Conservation (phyloP, 1,140 invertebrate species). For the Rhopalosiphum padi region DNA sequence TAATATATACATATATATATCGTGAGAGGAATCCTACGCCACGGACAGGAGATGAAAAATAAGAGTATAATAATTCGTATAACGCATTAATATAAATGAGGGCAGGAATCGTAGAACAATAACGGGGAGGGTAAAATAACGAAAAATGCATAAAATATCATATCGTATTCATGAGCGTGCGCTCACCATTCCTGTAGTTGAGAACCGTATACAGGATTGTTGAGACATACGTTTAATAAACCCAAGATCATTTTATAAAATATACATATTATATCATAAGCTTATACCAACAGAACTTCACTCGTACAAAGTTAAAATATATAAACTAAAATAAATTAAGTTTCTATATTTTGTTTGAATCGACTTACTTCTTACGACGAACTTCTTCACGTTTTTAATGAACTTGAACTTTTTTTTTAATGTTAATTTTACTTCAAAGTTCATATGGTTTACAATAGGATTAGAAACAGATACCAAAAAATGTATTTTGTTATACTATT, state of each 20-base stretch:
- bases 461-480: neutral
- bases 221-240: neutral
- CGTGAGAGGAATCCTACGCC: neutral
- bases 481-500: neutral
- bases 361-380: neutral
- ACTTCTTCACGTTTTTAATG: neutral
- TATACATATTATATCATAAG: neutral
- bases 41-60: neutral
- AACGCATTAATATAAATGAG: slow-evolving; percentile 10
- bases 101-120: neutral
- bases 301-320: neutral
- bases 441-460: neutral
- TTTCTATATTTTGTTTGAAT: neutral
- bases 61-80: neutral
- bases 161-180: slow-evolving; percentile 1
- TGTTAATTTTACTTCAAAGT: neutral
- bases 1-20: neutral
- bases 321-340: neutral
- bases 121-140: neutral
- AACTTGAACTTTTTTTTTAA: neutral
- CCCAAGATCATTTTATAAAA: neutral
- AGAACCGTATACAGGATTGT: neutral
- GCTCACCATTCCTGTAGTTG: neutral
- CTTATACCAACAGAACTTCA: neutral
- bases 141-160: neutral